phyloP scores from a whole-genome alignment of 2,113 vertebrate species.

The Microtus oregoni region DNA sequence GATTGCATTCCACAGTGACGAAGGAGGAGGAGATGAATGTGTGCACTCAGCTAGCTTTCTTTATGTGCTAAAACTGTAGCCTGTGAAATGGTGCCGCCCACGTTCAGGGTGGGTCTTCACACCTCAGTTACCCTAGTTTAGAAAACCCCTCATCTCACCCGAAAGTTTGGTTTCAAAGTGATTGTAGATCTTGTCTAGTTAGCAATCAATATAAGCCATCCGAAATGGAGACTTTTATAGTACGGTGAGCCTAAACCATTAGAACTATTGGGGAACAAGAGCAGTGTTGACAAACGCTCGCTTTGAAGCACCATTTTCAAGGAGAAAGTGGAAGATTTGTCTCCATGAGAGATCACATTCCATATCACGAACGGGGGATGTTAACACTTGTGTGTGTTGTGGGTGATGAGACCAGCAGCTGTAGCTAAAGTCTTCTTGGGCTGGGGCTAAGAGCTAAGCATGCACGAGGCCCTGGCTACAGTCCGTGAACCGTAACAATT shows the following conservation, averaged over 20 bases:
- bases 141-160: neutral
- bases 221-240: neutral
- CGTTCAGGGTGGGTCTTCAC: neutral
- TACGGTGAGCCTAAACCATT: neutral
- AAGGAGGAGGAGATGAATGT: neutral
- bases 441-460: neutral
- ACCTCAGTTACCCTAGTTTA: neutral
- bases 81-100: neutral
- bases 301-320: neutral
- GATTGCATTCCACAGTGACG: neutral
- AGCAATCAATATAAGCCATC: neutral
- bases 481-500: neutral
- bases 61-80: neutral
- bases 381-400: neutral
- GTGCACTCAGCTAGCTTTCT: neutral
- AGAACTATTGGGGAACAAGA: conserved; percentile 10
- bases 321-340: neutral
- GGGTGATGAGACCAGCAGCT: too few species aligned
- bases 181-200: neutral
- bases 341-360: neutral
- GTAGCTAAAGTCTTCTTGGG: neutral
- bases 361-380: neutral
- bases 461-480: too few species aligned
- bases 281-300: neutral
- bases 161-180: neutral